Percentiles rank a stretch among this genome's conserved stretches.
These are phyloP conservation scores for Heliconius hortense DNA, from an alignment of 2,888 invertebrate species.

Conservation along the genomic window DNA sequence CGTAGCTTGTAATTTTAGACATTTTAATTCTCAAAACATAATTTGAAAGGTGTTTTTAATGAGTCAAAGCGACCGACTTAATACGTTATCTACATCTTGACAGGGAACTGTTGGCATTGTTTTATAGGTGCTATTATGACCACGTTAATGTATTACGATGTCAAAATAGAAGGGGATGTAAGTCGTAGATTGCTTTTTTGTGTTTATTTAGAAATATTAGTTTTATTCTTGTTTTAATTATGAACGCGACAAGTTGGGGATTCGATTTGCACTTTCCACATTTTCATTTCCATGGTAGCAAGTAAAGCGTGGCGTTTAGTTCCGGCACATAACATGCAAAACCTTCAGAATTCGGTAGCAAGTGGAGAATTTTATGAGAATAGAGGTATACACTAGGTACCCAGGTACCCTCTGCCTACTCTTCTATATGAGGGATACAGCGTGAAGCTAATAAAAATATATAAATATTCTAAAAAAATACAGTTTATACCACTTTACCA, in stretches of 20 bases:
- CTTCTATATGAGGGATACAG: too few species aligned
- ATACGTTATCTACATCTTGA: constrained; percentile 40
- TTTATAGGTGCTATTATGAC: constrained; percentile 25
- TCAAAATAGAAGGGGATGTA: background rate
- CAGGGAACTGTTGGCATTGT: constrained; percentile 34
- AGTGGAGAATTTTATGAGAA: too few species aligned
- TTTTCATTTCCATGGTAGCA: too few species aligned
- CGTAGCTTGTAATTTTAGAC: constrained; percentile 19
- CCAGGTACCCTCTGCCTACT: too few species aligned
- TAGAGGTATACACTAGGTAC: too few species aligned
- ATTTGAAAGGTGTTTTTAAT: constrained; percentile 31
- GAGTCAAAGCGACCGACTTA: constrained; percentile 29
- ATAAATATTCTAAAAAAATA: background rate
- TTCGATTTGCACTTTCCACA: too few species aligned
- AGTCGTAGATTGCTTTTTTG: background rate
- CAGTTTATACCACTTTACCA: background rate
- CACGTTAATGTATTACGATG: constrained; percentile 1
- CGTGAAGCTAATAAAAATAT: background rate
- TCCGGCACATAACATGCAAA: too few species aligned
- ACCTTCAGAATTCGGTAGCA: too few species aligned
- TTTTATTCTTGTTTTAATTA: too few species aligned
- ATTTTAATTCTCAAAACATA: constrained; percentile 20
- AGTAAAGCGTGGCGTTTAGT: too few species aligned
- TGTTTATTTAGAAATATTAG: background rate
- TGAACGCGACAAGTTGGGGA: too few species aligned